Conservation (phyloP, 2,888 invertebrate species). For the Paralinhomoeus sp. region DNA sequence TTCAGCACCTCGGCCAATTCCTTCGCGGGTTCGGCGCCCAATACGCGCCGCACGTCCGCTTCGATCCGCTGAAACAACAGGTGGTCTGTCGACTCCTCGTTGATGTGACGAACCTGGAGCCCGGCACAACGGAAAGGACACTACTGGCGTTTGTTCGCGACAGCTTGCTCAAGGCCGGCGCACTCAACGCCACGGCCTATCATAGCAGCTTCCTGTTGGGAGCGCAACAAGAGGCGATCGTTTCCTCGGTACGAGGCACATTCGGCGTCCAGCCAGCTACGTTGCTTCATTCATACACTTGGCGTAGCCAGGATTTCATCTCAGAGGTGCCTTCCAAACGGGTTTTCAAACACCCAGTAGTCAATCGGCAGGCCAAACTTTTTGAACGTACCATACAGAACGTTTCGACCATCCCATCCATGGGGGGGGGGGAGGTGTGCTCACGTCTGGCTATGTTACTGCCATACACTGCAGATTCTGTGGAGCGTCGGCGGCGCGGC, state of each 20-base stretch:
- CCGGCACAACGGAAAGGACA: not conserved
- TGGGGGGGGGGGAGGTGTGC: no score
- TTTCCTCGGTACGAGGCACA: no score
- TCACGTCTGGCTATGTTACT: no score
- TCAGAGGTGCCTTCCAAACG: no score
- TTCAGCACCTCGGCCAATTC: constrained; percentile 1
- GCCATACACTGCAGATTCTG: no score
- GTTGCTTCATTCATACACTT: no score
- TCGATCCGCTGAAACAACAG: not conserved
- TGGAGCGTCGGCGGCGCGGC: constrained; percentile 59
- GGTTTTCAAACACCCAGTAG: no score
- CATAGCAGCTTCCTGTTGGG: constrained; percentile 3
- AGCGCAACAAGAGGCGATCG: constrained; percentile 2
- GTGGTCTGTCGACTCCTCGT: not conserved
- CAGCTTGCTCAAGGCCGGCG: not conserved
- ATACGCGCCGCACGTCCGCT: not conserved
- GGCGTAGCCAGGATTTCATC: no score
- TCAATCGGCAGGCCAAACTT: no score
- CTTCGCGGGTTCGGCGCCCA: not conserved
- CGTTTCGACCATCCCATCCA: no score
- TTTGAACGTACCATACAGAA: no score
- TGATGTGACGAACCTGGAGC: not conserved
- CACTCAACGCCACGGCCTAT: not conserved
- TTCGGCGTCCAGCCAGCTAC: no score
- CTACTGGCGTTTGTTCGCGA: not conserved